phyloP scores from a whole-genome alignment of 2,113 vertebrate genomes.

The Saimiri boliviensis region DNA sequence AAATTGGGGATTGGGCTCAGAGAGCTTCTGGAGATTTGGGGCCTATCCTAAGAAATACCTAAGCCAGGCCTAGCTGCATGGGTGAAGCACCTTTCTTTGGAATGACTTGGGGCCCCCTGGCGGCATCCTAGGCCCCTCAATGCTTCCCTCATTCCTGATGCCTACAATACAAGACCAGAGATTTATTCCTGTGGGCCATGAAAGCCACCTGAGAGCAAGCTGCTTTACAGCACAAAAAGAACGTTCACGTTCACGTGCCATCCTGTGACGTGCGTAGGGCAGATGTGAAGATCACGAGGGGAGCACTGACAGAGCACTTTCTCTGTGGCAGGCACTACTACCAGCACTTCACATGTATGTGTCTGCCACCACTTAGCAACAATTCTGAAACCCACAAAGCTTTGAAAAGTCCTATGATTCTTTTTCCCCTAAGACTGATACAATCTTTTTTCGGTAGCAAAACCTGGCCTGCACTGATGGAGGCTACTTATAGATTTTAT shows the following conservation, averaged over 20 bases:
- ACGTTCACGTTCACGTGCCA: accelerated
- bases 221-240: neutral
- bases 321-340: neutral
- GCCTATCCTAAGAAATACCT: neutral
- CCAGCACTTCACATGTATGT: accelerated
- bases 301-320: neutral
- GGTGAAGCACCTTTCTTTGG: neutral
- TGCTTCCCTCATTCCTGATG: neutral
- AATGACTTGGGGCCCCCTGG: neutral
- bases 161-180: neutral
- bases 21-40: neutral
- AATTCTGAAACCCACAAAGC: neutral
- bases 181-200: neutral
- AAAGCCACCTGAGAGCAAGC: neutral
- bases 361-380: neutral
- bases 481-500: neutral
- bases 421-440: neutral
- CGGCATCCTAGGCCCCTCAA: neutral
- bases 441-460: neutral
- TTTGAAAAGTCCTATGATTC: neutral
- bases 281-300: accelerated
- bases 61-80: neutral
- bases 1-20: neutral
- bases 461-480: neutral
- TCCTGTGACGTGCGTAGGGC: neutral